phyloP scores from a whole-genome alignment of 2,888 invertebrate species.

The Phytoseiulus persimilis region DNA sequence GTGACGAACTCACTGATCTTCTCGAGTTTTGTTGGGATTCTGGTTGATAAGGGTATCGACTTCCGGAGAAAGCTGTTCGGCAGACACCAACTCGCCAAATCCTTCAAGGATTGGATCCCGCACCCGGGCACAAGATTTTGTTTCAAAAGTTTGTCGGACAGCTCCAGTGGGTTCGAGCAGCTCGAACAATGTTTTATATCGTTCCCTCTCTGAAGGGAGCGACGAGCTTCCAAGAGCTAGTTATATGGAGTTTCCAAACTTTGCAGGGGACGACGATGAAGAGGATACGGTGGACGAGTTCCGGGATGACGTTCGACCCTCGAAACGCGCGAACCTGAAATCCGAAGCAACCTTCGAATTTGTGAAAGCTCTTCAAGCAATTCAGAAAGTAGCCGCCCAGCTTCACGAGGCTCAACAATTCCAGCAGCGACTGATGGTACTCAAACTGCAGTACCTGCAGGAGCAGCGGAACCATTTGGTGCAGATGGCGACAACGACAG shows the following conservation, averaged over 20 bases:
- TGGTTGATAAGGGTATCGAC: background rate
- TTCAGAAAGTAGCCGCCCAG: constrained; percentile 34
- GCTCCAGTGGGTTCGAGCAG: background rate
- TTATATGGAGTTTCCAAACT: background rate
- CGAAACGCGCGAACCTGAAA: background rate
- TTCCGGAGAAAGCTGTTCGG: background rate
- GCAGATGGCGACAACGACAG: background rate
- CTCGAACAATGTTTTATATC: background rate
- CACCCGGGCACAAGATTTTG: background rate
- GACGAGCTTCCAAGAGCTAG: too few relatives aligned
- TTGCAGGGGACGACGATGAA: constrained; percentile 8
- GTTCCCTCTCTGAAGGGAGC: too few relatives aligned
- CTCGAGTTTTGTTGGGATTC: background rate
- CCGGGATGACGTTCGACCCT: background rate
- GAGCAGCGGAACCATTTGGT: constrained; percentile 23
- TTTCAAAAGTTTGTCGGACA: background rate
- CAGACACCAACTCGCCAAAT: background rate
- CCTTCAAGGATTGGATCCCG: background rate
- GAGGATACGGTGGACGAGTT: constrained; percentile 13
- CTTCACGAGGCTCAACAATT: constrained; percentile 31
- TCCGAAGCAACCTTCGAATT: constrained; percentile 15
- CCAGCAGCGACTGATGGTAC: constrained; percentile 19
- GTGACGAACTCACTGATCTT: background rate
- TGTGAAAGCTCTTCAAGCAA: constrained; percentile 20
- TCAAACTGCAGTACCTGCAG: constrained; percentile 32